A percentile compares a stretch with the other conserved stretches of the same genome.
phyloP scores from a whole-genome alignment of 2,888 invertebrate genomes.

The Geophilus truncorum region DNA sequence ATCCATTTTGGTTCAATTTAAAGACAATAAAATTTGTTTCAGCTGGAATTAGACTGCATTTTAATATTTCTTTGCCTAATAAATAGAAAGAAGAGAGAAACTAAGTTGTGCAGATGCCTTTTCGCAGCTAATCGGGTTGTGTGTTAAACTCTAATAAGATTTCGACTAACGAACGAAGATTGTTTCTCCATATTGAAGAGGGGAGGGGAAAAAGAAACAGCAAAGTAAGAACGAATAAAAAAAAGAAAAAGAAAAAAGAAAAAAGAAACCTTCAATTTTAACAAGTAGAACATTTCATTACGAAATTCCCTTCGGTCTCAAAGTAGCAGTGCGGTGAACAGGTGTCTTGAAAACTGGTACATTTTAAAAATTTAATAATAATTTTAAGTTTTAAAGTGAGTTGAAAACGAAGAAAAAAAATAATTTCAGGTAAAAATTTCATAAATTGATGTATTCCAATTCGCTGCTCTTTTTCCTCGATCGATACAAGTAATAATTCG shows the following conservation, averaged over 20 bases:
- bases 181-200: not conserved
- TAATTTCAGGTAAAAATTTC: not conserved
- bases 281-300: not conserved
- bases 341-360: not conserved
- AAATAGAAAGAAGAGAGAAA: not conserved
- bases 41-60: not conserved
- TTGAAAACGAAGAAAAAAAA: not conserved
- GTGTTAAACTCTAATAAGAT: not conserved
- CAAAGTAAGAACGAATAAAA: no score
- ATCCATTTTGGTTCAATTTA: not conserved
- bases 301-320: not conserved
- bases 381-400: not conserved
- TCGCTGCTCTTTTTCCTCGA: no score
- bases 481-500: not conserved
- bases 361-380: not conserved
- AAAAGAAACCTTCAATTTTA: not conserved
- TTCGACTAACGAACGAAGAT: not conserved
- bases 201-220: no score
- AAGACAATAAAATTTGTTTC: not conserved
- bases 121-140: not conserved
- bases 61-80: not conserved
- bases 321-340: not conserved
- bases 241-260: not conserved
- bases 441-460: not conserved
- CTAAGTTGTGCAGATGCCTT: not conserved